Evolutionary conservation across 92 coral and sea anemone species (phyloP).

Genomic region (Bergia puertoricense): DNA sequence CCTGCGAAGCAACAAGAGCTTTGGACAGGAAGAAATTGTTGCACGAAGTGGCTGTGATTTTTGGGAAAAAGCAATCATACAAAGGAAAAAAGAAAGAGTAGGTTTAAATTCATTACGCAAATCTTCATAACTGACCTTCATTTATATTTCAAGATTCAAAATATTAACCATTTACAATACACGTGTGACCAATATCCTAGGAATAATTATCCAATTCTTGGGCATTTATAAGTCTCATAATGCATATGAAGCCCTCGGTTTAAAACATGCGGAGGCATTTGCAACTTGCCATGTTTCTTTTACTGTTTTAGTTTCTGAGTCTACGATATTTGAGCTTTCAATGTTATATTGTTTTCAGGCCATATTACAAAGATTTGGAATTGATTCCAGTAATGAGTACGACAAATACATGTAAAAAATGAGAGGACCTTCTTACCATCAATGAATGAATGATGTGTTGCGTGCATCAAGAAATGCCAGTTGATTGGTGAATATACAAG

Average conservation of each 20-base stretch:
- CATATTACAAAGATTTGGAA: background rate
- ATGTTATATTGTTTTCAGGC: background rate
- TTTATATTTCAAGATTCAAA: background rate
- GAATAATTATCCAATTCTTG: background rate
- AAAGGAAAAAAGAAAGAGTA: slow-evolving; percentile 6
- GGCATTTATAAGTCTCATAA: background rate
- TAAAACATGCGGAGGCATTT: no score
- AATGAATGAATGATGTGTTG: no score
- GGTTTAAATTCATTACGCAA: background rate
- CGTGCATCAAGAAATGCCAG: no score
- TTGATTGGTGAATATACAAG: no score
- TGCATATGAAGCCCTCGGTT: no score
- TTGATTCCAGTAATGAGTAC: background rate
- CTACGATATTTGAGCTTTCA: background rate
- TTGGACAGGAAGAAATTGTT: background rate
- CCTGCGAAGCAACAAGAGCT: background rate
- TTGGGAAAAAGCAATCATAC: background rate
- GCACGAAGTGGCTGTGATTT: background rate
- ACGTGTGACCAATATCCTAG: no score
- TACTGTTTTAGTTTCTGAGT: no score
- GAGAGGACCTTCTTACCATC: no score
- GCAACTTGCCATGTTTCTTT: no score
- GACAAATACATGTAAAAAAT: no score
- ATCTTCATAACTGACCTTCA: no score
- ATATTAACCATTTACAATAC: no score